phyloP scores from a whole-genome alignment of 2,797 vertebrate species.

The Sternarchorhynchus goeldii region DNA sequence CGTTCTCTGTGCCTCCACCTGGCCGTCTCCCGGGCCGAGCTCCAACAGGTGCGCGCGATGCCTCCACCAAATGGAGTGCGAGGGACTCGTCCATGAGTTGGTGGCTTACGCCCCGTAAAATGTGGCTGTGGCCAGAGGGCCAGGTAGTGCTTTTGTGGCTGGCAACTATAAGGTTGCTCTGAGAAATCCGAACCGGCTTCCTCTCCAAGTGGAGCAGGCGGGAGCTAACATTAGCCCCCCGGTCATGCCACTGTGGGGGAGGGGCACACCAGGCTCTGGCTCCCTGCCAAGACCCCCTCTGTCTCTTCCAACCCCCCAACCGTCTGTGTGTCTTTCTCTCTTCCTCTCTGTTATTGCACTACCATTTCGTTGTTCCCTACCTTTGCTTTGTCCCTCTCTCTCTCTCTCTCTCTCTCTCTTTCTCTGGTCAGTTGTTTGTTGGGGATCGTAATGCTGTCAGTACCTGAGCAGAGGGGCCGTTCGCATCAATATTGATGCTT shows the following conservation, averaged over 20 bases:
- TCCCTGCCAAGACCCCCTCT: constrained; percentile 53
- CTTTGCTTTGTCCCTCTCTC: background rate
- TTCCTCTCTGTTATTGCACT: background rate
- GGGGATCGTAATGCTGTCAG: constrained; percentile 70
- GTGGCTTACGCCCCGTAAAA: too few relatives aligned
- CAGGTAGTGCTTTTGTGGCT: constrained; percentile 62
- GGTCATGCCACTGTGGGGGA: constrained; percentile 53
- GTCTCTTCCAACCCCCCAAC: background rate
- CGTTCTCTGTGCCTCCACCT: too few relatives aligned
- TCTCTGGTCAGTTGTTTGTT: constrained; percentile 59
- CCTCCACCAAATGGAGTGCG: too few relatives aligned
- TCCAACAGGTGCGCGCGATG: too few relatives aligned
- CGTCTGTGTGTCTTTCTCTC: background rate
- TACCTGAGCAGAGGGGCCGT: constrained; percentile 60
- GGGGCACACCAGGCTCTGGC: constrained; percentile 64
- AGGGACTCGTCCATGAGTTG: too few relatives aligned
- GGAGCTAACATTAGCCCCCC: constrained; percentile 74
- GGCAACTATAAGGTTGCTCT: constrained; percentile 70
- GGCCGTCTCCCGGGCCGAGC: too few relatives aligned
- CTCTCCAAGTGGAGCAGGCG: constrained; percentile 69
- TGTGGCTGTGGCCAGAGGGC: too few relatives aligned
- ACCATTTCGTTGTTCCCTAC: background rate
- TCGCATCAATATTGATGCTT: constrained; percentile 66
- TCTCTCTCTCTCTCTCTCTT: constrained; percentile 34
- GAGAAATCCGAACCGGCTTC: constrained; percentile 73